Evolutionary conservation across 2,888 invertebrate species (phyloP).

Genomic region (Erannis defoliaria): DNA sequence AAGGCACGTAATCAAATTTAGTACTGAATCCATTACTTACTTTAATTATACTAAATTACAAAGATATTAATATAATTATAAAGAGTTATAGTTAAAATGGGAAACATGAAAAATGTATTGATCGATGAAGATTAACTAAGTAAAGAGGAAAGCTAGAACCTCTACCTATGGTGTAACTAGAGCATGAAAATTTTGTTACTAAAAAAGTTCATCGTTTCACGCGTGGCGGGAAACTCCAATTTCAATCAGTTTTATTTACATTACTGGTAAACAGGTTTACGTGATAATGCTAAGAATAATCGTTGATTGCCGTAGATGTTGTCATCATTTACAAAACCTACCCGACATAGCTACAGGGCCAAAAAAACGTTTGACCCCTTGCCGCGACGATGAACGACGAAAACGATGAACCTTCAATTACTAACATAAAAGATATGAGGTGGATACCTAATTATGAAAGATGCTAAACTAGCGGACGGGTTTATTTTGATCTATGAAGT

Average conservation of each 20-base stretch:
- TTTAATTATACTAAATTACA: not conserved
- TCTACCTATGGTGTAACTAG: not conserved
- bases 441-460: slow-evolving; percentile 37
- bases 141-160: not conserved
- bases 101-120: not conserved
- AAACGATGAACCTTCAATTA: not conserved
- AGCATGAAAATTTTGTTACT: not conserved
- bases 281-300: too few species aligned
- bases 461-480: slow-evolving; percentile 75
- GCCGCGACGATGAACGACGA: too few species aligned
- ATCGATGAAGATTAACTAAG: not conserved
- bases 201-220: too few species aligned
- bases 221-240: too few species aligned
- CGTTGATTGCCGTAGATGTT: too few species aligned
- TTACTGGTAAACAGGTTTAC: too few species aligned
- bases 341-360: too few species aligned
- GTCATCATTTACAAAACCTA: too few species aligned
- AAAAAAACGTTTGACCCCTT: too few species aligned
- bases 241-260: too few species aligned
- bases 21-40: too few species aligned
- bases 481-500: slow-evolving; percentile 62
- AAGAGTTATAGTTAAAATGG: not conserved
- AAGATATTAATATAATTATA: not conserved
- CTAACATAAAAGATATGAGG: slow-evolving; percentile 1
- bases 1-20: too few species aligned